A percentile compares a stretch with the other conserved stretches of the same genome.
Conservation (phyloP, 92 coral and sea anemone species). For the Palythoa caribaeorum region DNA sequence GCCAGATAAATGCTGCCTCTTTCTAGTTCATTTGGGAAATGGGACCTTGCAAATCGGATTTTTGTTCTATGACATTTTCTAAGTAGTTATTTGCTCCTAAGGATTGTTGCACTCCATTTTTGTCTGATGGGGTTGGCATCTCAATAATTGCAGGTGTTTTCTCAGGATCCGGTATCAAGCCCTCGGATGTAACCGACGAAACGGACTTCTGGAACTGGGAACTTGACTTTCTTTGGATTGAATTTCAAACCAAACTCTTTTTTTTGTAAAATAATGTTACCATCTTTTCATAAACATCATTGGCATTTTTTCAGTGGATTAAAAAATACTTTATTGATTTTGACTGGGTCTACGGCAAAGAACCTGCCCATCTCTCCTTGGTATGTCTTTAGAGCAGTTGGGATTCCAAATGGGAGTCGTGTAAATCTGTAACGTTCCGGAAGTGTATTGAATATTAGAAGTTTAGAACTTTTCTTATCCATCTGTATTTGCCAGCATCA, state of each 20-base stretch:
- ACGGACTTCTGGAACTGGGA: too few relatives aligned
- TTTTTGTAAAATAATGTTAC: constrained; percentile 9
- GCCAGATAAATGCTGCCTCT: too few relatives aligned
- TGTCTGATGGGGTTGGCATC: too few relatives aligned
- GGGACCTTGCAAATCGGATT: too few relatives aligned
- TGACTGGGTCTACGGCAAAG: constrained; percentile 58
- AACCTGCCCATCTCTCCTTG: constrained; percentile 68
- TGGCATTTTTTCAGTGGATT: constrained; percentile 57
- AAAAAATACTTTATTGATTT: constrained; percentile 64
- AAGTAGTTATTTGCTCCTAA: too few relatives aligned
- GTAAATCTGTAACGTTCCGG: constrained; percentile 59
- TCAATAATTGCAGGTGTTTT: too few relatives aligned
- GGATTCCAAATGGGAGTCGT: constrained; percentile 65
- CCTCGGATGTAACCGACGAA: too few relatives aligned
- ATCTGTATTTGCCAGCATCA: constrained; percentile 65
- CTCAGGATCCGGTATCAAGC: too few relatives aligned
- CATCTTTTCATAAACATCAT: constrained; percentile 24
- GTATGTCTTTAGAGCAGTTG: constrained; percentile 60
- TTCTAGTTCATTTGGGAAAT: too few relatives aligned
- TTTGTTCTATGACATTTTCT: too few relatives aligned
- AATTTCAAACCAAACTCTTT: constrained; percentile 59
- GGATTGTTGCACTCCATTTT: too few relatives aligned
- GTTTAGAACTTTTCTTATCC: constrained; percentile 50
- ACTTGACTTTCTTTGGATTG: too few relatives aligned
- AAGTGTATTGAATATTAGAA: constrained; percentile 69